Evolutionary conservation across 2,888 invertebrate genomes (phyloP).

Genomic region (Epirrhoe tristata): DNA sequence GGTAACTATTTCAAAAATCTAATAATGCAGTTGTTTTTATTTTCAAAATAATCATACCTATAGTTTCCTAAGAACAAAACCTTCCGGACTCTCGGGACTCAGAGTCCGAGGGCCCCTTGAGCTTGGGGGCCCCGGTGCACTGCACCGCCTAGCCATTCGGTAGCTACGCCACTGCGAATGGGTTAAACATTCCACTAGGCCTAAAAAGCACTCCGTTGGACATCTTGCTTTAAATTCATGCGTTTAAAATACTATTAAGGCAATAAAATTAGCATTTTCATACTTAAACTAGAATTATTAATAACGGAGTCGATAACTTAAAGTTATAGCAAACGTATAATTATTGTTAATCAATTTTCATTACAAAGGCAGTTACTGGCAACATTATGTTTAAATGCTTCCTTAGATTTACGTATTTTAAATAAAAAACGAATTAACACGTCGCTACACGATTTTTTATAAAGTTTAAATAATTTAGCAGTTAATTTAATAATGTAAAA

Average conservation of each 20-base stretch:
- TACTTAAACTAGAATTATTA: constrained; percentile 38
- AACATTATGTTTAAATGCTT: constrained; percentile 18
- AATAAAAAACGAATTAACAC: constrained; percentile 18
- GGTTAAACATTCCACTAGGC: background rate
- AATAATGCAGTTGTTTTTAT: too few relatives aligned
- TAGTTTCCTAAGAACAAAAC: too few relatives aligned
- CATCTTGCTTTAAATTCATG: constrained; percentile 13
- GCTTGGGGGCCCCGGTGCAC: too few relatives aligned
- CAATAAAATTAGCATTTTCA: constrained; percentile 47
- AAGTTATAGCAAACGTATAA: constrained; percentile 35
- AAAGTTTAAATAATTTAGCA: constrained; percentile 66
- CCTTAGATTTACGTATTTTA: constrained; percentile 18
- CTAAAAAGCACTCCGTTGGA: background rate
- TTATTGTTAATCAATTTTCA: constrained; percentile 43
- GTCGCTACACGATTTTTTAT: background rate
- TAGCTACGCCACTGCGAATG: too few relatives aligned
- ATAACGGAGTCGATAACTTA: constrained; percentile 25
- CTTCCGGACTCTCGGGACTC: too few relatives aligned
- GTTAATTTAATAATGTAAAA: constrained; percentile 46
- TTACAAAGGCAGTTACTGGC: constrained; percentile 23
- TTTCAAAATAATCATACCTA: too few relatives aligned
- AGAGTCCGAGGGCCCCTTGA: too few relatives aligned
- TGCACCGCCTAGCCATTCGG: too few relatives aligned
- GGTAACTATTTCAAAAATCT: too few relatives aligned
- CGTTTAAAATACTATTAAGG: constrained; percentile 43